These are phyloP conservation scores for Drosophila sucinea DNA, from an alignment of 1,140 invertebrate species.

Conservation along the genomic window DNA sequence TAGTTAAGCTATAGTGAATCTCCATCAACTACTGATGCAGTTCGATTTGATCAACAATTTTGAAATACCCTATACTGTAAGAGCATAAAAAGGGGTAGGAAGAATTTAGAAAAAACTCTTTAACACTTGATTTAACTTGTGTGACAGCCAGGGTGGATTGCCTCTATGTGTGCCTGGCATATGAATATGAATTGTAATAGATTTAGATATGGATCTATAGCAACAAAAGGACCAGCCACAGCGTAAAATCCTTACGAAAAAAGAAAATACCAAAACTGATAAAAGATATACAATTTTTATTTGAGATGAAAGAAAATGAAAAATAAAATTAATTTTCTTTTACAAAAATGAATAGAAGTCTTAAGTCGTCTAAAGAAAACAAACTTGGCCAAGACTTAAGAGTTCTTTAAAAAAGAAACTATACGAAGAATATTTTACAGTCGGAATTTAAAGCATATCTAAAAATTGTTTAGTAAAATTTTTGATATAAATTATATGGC, in stretches of 20 bases:
- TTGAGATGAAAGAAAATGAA: conserved; percentile 43
- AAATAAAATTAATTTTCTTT: conserved; percentile 68
- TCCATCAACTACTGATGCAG: too few species aligned
- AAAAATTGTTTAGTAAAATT: conserved; percentile 41
- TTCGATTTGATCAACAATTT: not conserved
- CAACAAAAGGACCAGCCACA: conserved; percentile 59
- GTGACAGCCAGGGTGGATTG: conserved; percentile 18
- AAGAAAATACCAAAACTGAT: conserved; percentile 49
- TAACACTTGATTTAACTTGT: conserved; percentile 78
- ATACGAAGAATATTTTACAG: conserved; percentile 22
- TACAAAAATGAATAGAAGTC: conserved; percentile 25
- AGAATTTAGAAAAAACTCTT: conserved; percentile 66
- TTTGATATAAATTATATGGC: conserved; percentile 73
- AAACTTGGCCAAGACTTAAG: conserved; percentile 54
- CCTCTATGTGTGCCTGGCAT: conserved; percentile 48
- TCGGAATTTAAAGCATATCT: conserved; percentile 46
- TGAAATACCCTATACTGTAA: not conserved
- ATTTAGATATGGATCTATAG: conserved; percentile 72
- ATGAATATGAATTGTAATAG: conserved; percentile 79
- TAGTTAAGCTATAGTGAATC: too few species aligned
- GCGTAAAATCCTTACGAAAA: conserved; percentile 58
- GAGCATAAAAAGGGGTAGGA: conserved; percentile 62
- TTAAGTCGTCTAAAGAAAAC: not conserved
- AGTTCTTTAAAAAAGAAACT: conserved; percentile 5
- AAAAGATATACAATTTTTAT: conserved; percentile 34